Percentiles rank a stretch among this genome's conserved stretches.
Conservation (phyloP, 1,140 invertebrate genomes). For the Dreissena polymorpha region DNA sequence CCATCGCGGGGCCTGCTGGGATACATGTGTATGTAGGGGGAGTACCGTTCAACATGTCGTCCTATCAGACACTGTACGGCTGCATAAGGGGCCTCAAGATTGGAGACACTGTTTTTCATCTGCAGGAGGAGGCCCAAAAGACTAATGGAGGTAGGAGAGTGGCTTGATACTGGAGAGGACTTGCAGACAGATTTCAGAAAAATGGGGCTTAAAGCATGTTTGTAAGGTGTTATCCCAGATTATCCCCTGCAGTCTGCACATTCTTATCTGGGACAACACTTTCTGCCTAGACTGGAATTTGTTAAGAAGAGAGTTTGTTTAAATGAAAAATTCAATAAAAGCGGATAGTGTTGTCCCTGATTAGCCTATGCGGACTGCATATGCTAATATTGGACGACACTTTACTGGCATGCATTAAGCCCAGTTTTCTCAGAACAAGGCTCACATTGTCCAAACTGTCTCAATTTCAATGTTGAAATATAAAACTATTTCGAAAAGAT, state of each 20-base stretch:
- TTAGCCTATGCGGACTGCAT: too few species aligned
- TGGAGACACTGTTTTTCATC: constrained; percentile 88
- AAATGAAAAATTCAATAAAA: too few species aligned
- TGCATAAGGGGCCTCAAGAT: constrained; percentile 94
- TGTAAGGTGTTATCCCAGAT: too few species aligned
- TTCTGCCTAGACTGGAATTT: too few species aligned
- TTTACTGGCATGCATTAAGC: too few species aligned
- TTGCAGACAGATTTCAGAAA: background rate
- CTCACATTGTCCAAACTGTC: background rate
- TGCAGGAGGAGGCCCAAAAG: constrained; percentile 79
- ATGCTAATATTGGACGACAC: too few species aligned
- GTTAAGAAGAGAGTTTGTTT: too few species aligned
- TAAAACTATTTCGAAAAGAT: background rate
- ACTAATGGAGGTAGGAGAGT: constrained; percentile 14
- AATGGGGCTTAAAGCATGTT: too few species aligned
- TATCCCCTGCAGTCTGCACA: too few species aligned
- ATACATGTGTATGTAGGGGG: constrained; percentile 92
- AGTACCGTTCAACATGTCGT: constrained; percentile 86
- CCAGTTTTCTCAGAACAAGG: too few species aligned
- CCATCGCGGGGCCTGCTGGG: constrained; percentile 84
- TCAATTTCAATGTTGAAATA: background rate
- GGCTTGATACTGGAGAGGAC: background rate
- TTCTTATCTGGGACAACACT: too few species aligned
- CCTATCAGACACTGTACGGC: constrained; percentile 79
- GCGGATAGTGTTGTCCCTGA: too few species aligned